A percentile compares a stretch with the other conserved stretches of the same genome.
These are phyloP conservation scores for Megaleporinus macrocephalus DNA, from an alignment of 2,113 vertebrate genomes.

Conservation along the genomic window DNA sequence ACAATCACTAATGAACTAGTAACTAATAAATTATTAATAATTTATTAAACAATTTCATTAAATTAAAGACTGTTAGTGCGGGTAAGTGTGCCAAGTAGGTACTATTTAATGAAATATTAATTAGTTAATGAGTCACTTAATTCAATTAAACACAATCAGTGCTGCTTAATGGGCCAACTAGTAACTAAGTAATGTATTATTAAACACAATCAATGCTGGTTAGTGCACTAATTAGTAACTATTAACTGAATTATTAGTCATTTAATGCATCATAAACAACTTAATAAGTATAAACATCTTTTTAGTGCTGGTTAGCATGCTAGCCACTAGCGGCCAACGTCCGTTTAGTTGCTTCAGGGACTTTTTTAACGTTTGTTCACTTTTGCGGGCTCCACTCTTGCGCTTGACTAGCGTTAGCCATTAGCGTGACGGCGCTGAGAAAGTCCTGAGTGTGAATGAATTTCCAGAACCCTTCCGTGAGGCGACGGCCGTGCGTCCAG, in stretches of 20 bases:
- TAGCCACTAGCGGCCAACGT: not conserved
- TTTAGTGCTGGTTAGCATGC: not conserved
- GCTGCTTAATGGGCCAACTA: too few relatives aligned
- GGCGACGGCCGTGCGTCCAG: conserved; percentile 38
- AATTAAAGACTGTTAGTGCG: too few relatives aligned
- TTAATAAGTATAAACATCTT: not conserved
- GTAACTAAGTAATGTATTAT: too few relatives aligned
- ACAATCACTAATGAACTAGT: too few relatives aligned
- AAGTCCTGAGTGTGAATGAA: conserved; percentile 37
- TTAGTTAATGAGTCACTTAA: too few relatives aligned
- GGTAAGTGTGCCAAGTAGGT: too few relatives aligned
- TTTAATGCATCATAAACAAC: not conserved
- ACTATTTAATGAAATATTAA: too few relatives aligned
- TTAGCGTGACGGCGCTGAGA: conserved; percentile 17
- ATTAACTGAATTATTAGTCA: not conserved
- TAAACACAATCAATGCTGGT: too few relatives aligned
- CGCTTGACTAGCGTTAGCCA: conserved; percentile 36
- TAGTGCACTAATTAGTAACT: too few relatives aligned
- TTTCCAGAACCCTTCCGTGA: conserved; percentile 45
- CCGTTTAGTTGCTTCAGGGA: not conserved
- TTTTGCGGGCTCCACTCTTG: conserved; percentile 10
- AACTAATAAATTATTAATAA: too few relatives aligned
- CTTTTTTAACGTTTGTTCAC: not conserved
- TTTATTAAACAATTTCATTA: too few relatives aligned
- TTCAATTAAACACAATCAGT: not conserved